These are phyloP conservation scores for Acrobasis repandana DNA, from an alignment of 2,888 invertebrate genomes.

Conservation along the genomic window DNA sequence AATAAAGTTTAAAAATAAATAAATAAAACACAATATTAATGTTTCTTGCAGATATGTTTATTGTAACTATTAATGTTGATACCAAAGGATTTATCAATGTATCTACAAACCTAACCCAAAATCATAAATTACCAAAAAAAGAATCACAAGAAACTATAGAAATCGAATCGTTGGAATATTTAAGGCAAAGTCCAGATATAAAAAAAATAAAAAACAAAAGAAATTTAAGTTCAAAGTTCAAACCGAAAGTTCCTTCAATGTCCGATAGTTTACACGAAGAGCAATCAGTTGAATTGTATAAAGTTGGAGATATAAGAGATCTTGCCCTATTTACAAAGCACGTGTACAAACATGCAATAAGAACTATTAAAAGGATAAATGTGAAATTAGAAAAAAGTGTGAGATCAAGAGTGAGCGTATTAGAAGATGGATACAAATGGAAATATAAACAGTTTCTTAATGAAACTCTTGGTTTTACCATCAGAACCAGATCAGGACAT, in stretches of 20 bases:
- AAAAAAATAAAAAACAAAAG: neutral
- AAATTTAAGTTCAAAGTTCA: neutral
- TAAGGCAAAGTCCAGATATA: neutral
- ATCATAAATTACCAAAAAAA: neutral
- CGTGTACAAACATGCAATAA: neutral
- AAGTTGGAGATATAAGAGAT: neutral
- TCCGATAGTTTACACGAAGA: neutral
- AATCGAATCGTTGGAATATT: too few species aligned
- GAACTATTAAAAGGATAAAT: neutral
- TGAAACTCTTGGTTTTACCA: neutral
- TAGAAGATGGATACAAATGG: neutral
- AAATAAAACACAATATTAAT: neutral
- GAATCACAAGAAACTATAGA: neutral
- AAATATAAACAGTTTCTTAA: neutral
- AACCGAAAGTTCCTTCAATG: neutral
- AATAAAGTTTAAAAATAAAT: too few species aligned
- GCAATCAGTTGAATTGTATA: neutral
- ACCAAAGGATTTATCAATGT: neutral
- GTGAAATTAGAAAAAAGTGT: neutral
- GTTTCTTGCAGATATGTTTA: conserved; percentile 1
- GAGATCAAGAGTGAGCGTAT: neutral
- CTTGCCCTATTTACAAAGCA: neutral
- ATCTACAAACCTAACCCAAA: neutral
- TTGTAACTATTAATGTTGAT: neutral
- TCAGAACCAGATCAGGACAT: neutral